A percentile compares a stretch with the other conserved stretches of the same genome.
These are phyloP conservation scores for Cylas formicarius DNA, from an alignment of 1,140 invertebrate species.

Conservation along the genomic window DNA sequence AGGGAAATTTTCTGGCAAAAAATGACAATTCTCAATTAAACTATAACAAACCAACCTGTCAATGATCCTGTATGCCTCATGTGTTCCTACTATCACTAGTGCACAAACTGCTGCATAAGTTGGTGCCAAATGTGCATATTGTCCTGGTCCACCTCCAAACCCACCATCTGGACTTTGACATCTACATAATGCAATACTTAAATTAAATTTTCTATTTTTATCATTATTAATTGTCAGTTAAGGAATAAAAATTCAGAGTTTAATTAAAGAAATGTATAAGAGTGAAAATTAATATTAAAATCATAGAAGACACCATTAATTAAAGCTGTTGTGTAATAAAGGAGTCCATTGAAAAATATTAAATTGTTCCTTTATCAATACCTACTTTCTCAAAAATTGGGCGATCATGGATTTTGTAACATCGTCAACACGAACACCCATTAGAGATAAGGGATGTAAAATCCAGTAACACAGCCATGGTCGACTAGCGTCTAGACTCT, in stretches of 20 bases:
- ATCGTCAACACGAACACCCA: constrained; percentile 66
- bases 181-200: constrained; percentile 35
- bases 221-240: no score
- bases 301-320: no score
- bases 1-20: not conserved
- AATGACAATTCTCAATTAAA: not conserved
- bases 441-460: constrained; percentile 76
- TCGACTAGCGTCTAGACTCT: constrained; percentile 86
- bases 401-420: constrained; percentile 55
- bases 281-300: no score
- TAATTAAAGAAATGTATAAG: no score
- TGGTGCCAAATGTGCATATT: constrained; percentile 86
- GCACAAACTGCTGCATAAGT: constrained; percentile 96
- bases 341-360: not conserved
- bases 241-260: no score
- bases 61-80: constrained; percentile 80
- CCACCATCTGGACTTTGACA: constrained; percentile 80
- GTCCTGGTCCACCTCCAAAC: constrained; percentile 90
- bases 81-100: constrained; percentile 79
- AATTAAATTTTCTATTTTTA: no score
- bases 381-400: constrained; percentile 55
- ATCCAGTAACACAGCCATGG: constrained; percentile 97
- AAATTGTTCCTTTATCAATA: constrained; percentile 1
- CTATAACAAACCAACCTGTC: constrained; percentile 56
- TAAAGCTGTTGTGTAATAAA: no score